Conservation (phyloP, 2,888 invertebrate genomes). For the Orthosia gracilis region DNA sequence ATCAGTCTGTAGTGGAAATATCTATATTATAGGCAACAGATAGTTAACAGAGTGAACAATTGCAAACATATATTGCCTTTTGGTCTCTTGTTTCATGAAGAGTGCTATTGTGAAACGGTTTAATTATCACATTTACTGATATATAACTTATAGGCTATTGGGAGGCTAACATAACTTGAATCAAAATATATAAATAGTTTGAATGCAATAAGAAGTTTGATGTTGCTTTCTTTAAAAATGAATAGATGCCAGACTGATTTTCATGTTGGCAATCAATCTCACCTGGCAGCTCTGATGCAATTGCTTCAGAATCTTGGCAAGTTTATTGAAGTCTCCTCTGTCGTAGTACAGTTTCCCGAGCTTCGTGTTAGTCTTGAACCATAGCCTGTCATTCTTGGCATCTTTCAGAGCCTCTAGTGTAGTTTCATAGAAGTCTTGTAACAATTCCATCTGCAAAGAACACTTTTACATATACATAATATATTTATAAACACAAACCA, state of each 20-base stretch:
- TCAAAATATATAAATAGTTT: neutral
- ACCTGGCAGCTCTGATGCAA: slow-evolving; percentile 99
- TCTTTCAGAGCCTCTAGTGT: slow-evolving; percentile 98
- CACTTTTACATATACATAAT: slow-evolving; percentile 41
- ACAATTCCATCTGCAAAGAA: slow-evolving; percentile 95
- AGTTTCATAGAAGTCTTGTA: slow-evolving; percentile 99
- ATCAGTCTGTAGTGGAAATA: slow-evolving; percentile 93
- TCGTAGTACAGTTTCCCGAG: slow-evolving; percentile 99
- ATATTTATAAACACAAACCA: slow-evolving; percentile 18
- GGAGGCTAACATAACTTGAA: neutral
- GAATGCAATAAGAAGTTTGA: neutral
- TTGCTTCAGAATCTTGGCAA: slow-evolving; percentile 99
- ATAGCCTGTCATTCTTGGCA: slow-evolving; percentile 99
- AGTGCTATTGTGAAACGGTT: neutral
- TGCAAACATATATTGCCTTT: slow-evolving; percentile 13
- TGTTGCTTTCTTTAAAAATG: neutral
- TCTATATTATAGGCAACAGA: slow-evolving; percentile 38
- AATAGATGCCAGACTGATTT: neutral
- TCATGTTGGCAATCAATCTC: slow-evolving; percentile 55
- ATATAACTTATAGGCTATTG: neutral
- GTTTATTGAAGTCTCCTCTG: slow-evolving; percentile 97
- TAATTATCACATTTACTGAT: neutral
- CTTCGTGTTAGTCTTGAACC: slow-evolving; percentile 99
- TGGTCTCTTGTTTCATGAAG: neutral
- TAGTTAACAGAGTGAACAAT: slow-evolving; percentile 32